Conservation (phyloP, 2,888 invertebrate species). For the Ormia ochracea region DNA sequence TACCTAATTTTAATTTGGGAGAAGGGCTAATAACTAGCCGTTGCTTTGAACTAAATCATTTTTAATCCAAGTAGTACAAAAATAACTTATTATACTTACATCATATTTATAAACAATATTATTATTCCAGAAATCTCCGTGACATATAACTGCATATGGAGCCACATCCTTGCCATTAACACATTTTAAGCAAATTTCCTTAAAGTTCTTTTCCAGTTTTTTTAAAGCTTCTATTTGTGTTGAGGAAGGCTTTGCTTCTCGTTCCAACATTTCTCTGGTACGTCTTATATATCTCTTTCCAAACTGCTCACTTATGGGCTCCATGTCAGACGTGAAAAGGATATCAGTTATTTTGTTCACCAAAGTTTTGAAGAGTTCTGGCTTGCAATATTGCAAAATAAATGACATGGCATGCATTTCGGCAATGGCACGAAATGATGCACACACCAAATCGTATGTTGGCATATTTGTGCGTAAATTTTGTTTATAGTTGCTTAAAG, state of each 20-base stretch:
- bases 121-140: constrained; percentile 75
- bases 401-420: constrained; percentile 78
- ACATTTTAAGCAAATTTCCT: constrained; percentile 65
- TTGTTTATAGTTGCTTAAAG: constrained; percentile 61
- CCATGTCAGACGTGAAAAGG: constrained; percentile 67
- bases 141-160: constrained; percentile 72
- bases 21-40: too few species aligned
- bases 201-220: constrained; percentile 66
- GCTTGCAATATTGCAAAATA: constrained; percentile 71
- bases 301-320: constrained; percentile 69
- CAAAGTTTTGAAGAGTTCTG: constrained; percentile 63
- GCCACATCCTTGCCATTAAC: constrained; percentile 66
- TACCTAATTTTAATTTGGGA: too few species aligned
- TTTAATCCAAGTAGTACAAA: too few species aligned
- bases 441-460: constrained; percentile 74
- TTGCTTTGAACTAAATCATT: too few species aligned
- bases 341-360: constrained; percentile 67
- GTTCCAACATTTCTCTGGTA: constrained; percentile 66
- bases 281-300: constrained; percentile 68
- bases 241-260: constrained; percentile 49
- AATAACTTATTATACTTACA: constrained; percentile 65
- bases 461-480: constrained; percentile 73
- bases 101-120: constrained; percentile 71
- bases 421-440: constrained; percentile 76
- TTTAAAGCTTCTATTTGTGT: constrained; percentile 63